phyloP scores from a whole-genome alignment of 2,113 vertebrate species.

The Meleagris gallopavo region DNA sequence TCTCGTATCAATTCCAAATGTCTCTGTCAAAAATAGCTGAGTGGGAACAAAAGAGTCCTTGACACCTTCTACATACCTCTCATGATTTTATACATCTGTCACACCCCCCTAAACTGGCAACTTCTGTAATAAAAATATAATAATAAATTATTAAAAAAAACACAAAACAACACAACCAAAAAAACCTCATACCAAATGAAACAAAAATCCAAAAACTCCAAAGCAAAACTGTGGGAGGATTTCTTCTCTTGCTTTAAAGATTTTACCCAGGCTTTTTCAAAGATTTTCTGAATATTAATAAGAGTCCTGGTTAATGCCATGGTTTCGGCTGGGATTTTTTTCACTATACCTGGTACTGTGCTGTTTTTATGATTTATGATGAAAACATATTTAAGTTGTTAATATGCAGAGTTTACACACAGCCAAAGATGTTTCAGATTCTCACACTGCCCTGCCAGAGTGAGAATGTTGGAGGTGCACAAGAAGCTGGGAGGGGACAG shows the following conservation, averaged over 20 bases:
- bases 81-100: not conserved
- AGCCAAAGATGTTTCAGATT: not conserved
- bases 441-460: not conserved
- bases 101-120: not conserved
- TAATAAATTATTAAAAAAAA: not conserved
- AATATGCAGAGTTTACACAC: not conserved
- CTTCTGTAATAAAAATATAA: not conserved
- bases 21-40: not conserved
- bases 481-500: not conserved
- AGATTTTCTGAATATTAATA: not conserved
- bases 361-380: not conserved
- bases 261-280: not conserved
- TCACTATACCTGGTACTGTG: not conserved
- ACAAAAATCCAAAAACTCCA: not conserved
- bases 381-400: not conserved
- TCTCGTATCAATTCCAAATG: not conserved
- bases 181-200: not conserved
- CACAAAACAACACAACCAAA: not conserved
- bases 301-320: not conserved
- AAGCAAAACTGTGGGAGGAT: not conserved
- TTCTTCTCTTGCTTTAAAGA: not conserved
- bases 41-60: not conserved
- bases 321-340: not conserved
- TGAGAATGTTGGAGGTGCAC: not conserved
- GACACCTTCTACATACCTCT: not conserved